A percentile compares a stretch with the other conserved stretches of the same genome.
Evolutionary conservation across 1,140 invertebrate genomes (phyloP).

Genomic region (Musca vetustissima): DNA sequence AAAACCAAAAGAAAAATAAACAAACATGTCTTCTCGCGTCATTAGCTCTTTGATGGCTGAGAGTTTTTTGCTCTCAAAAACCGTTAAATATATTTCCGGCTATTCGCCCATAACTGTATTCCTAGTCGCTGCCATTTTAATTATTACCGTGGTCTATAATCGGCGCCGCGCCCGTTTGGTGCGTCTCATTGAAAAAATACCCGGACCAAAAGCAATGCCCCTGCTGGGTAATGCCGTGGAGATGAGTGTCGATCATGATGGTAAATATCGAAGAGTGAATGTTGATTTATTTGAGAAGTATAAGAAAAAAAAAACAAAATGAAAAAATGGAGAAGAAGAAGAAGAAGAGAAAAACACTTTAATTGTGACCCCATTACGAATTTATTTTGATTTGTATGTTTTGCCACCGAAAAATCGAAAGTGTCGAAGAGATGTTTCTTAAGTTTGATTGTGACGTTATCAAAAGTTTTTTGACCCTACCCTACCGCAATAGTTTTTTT

Average conservation of each 20-base stretch:
- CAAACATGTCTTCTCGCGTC: slow-evolving; percentile 48
- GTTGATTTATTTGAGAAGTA: not conserved
- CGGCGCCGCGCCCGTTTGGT: slow-evolving; percentile 52
- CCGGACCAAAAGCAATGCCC: slow-evolving; percentile 62
- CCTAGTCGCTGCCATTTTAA: slow-evolving; percentile 36
- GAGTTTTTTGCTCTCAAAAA: slow-evolving; percentile 48
- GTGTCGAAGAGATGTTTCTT: too few species aligned
- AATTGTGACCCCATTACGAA: too few species aligned
- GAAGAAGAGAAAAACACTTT: too few species aligned
- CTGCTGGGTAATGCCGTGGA: slow-evolving; percentile 63
- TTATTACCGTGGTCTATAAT: slow-evolving; percentile 54
- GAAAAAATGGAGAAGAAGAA: not conserved
- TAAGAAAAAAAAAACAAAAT: too few species aligned
- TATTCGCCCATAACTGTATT: slow-evolving; percentile 50
- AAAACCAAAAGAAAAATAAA: slow-evolving; percentile 20
- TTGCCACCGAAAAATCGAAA: too few species aligned
- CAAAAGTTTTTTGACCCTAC: not conserved
- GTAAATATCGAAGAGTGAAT: slow-evolving; percentile 38
- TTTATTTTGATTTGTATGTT: too few species aligned
- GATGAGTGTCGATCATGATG: slow-evolving; percentile 59
- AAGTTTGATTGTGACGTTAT: not conserved
- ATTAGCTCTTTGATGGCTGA: slow-evolving; percentile 46
- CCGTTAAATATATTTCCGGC: slow-evolving; percentile 41
- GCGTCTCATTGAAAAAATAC: slow-evolving; percentile 58
- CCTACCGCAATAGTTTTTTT: not conserved